Conservation (phyloP, 2,113 vertebrate species). For the Tupaia tana region DNA sequence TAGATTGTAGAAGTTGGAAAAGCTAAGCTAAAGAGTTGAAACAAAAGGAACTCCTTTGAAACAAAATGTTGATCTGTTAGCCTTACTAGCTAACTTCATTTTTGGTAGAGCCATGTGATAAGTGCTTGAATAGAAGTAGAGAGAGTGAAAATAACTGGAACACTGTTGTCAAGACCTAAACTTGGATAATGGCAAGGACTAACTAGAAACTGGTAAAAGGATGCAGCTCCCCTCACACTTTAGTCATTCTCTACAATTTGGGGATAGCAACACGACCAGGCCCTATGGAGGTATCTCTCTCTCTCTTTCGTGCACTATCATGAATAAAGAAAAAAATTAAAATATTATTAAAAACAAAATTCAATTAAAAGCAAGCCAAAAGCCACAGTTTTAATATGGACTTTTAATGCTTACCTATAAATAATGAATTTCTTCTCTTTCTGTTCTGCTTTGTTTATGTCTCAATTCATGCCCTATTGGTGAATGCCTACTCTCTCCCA, state of each 20-base stretch:
- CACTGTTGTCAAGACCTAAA: neutral
- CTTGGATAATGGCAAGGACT: neutral
- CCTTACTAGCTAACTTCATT: neutral
- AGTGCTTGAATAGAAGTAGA: neutral
- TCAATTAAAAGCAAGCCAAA: neutral
- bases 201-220: neutral
- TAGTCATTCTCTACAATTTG: neutral
- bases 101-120: neutral
- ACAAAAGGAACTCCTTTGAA: neutral
- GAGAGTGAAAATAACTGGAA: neutral
- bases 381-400: neutral
- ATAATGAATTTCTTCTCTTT: neutral
- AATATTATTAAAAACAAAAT: neutral
- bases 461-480: neutral
- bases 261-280: too few species aligned
- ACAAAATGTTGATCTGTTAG: neutral
- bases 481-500: neutral
- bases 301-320: too few species aligned
- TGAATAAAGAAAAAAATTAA: too few species aligned
- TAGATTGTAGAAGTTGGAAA: neutral
- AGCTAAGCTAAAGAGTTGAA: neutral
- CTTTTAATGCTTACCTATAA: neutral
- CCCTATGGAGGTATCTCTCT: too few species aligned
- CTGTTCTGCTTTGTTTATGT: neutral
- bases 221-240: neutral